Evolutionary conservation across 2,113 vertebrate genomes (phyloP).

Genomic region (Proterorhinus semilunaris): DNA sequence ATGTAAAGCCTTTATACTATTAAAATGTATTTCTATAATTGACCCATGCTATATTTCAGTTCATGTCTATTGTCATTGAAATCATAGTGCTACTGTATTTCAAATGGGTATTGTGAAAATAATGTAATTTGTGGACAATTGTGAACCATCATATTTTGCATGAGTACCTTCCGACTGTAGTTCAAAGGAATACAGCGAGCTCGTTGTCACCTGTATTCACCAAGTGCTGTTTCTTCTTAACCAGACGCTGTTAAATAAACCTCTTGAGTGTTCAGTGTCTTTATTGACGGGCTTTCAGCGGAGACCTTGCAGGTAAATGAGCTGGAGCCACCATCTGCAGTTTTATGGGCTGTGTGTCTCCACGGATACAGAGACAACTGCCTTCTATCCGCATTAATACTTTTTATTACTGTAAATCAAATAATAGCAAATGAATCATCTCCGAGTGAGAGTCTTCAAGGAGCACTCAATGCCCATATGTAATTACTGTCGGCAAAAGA

Average conservation of each 20-base stretch:
- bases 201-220: not conserved
- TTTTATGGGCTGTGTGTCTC: not conserved
- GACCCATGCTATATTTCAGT: no score
- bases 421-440: conserved; percentile 12
- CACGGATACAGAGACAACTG: not conserved
- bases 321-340: conserved; percentile 7
- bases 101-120: no score
- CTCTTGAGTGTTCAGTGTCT: conserved; percentile 4
- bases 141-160: no score
- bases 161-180: no score
- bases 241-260: not conserved
- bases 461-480: conserved; percentile 20
- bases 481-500: conserved; percentile 25
- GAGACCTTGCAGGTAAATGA: conserved; percentile 11
- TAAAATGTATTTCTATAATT: no score
- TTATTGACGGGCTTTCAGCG: not conserved
- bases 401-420: conserved; percentile 37
- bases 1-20: no score
- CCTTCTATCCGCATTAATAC: conserved; percentile 21
- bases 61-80: no score
- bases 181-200: not conserved
- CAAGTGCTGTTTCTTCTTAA: not conserved
- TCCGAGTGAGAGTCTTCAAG: conserved; percentile 14
- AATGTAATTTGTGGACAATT: no score
- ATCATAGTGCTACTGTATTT: no score